Conservation (phyloP, 2,888 invertebrate genomes). For the Halictus quadricinctus region DNA sequence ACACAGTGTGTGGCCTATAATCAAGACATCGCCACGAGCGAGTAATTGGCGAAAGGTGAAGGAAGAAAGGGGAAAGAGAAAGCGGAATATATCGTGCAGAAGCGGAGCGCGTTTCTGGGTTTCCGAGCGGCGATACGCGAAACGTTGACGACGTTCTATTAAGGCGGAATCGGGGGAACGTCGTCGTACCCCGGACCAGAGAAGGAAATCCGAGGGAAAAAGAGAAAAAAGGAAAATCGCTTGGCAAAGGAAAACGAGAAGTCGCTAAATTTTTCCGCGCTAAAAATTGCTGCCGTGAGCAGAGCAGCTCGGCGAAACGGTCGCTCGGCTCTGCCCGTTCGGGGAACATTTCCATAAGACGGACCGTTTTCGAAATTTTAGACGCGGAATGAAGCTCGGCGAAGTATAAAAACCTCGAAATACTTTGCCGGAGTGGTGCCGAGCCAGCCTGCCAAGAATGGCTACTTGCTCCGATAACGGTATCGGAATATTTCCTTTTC, state of each 20-base stretch:
- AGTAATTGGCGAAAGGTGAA: slow-evolving; percentile 21
- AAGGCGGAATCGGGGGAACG: slow-evolving; percentile 41
- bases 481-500: slow-evolving; percentile 31
- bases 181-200: not conserved
- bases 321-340: slow-evolving; percentile 24
- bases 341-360: slow-evolving; percentile 60
- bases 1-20: not conserved
- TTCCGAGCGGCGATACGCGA: slow-evolving; percentile 8
- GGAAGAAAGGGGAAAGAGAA: slow-evolving; percentile 10
- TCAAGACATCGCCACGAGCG: not conserved
- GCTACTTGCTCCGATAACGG: slow-evolving; percentile 32
- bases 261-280: slow-evolving; percentile 62
- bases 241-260: slow-evolving; percentile 38
- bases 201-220: slow-evolving; percentile 3
- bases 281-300: slow-evolving; percentile 62
- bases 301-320: slow-evolving; percentile 60
- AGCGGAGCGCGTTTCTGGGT: slow-evolving; percentile 15
- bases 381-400: slow-evolving; percentile 26
- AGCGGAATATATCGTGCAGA: slow-evolving; percentile 25
- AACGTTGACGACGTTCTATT: slow-evolving; percentile 28
- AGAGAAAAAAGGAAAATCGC: not conserved
- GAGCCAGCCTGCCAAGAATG: slow-evolving; percentile 39
- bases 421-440: slow-evolving; percentile 42
- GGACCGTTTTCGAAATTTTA: slow-evolving; percentile 53
- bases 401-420: slow-evolving; percentile 44